Percentiles rank a stretch among this genome's conserved stretches.
These are phyloP conservation scores for Mechanitis mazaeus DNA, from an alignment of 2,888 invertebrate species.

Conservation along the genomic window DNA sequence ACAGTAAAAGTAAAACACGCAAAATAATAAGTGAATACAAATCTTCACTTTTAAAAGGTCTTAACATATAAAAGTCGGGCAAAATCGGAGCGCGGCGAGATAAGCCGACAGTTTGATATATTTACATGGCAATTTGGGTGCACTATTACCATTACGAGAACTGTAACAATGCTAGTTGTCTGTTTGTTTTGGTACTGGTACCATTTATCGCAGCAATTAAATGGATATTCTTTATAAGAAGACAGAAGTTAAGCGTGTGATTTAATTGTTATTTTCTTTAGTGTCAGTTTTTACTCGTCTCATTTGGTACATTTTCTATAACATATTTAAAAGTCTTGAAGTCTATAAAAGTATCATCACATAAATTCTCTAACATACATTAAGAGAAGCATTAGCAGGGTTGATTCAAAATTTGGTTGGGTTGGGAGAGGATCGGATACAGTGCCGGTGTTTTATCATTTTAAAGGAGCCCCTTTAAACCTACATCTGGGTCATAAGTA, in stretches of 20 bases:
- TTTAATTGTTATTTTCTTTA: background rate
- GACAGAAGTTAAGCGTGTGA: background rate
- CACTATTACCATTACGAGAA: slow-evolving; percentile 16
- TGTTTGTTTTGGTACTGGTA: background rate
- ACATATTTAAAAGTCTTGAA: too few relatives aligned
- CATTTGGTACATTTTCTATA: too few relatives aligned
- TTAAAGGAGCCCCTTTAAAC: too few relatives aligned
- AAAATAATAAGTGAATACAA: slow-evolving; percentile 3
- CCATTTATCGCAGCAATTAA: slow-evolving; percentile 1
- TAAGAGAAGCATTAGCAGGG: too few relatives aligned
- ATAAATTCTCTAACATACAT: too few relatives aligned
- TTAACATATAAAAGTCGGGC: slow-evolving; percentile 15
- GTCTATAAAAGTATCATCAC: too few relatives aligned
- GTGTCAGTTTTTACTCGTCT: too few relatives aligned
- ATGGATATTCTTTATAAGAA: slow-evolving; percentile 1
- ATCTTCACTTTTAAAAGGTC: slow-evolving; percentile 12
- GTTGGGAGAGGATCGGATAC: too few relatives aligned
- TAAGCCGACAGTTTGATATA: slow-evolving; percentile 24
- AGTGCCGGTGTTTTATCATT: too few relatives aligned
- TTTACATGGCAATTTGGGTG: slow-evolving; percentile 27
- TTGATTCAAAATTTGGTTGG: too few relatives aligned
- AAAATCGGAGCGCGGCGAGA: slow-evolving; percentile 24
- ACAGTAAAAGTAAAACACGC: background rate
- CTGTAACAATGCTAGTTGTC: slow-evolving; percentile 4
- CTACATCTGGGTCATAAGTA: too few relatives aligned